phyloP scores from a whole-genome alignment of 1,140 invertebrate species.

The Drosophila bipectinata region DNA sequence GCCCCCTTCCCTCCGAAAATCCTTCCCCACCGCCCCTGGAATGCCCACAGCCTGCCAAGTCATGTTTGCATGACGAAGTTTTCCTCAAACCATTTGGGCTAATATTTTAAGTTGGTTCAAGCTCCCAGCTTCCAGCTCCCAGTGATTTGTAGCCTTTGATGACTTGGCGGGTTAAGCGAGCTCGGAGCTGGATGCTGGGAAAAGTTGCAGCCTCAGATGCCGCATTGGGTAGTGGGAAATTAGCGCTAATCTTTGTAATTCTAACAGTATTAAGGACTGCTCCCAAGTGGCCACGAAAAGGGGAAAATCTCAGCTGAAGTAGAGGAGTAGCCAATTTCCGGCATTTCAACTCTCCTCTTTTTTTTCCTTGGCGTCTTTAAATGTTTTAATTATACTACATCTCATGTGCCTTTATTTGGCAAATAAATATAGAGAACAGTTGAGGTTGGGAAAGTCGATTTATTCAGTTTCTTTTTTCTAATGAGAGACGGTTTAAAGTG shows the following conservation, averaged over 20 bases:
- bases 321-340: conserved; percentile 10
- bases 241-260: conserved; percentile 57
- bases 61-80: conserved; percentile 79
- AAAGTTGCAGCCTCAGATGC: conserved; percentile 2
- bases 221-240: conserved; percentile 46
- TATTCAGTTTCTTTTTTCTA: not conserved
- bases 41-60: conserved; percentile 57
- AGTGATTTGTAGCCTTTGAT: conserved; percentile 53
- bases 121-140: conserved; percentile 13
- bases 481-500: too few species aligned
- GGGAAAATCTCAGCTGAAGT: conserved; percentile 5
- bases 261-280: conserved; percentile 28
- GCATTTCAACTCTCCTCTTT: conserved; percentile 8
- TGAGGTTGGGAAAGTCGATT: not conserved
- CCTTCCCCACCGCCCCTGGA: not conserved
- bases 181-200: not conserved
- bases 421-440: not conserved
- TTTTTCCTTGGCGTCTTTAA: not conserved
- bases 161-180: conserved; percentile 41
- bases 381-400: not conserved
- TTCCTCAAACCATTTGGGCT: conserved; percentile 39
- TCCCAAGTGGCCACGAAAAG: conserved; percentile 18
- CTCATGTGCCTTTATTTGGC: not conserved
- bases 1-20: not conserved
- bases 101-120: conserved; percentile 63